Percentiles rank a stretch among this genome's conserved stretches.
These are phyloP conservation scores for Beroe forskalii DNA, from an alignment of 37 sponge, comb jelly and placozoan genomes.

Conservation along the genomic window DNA sequence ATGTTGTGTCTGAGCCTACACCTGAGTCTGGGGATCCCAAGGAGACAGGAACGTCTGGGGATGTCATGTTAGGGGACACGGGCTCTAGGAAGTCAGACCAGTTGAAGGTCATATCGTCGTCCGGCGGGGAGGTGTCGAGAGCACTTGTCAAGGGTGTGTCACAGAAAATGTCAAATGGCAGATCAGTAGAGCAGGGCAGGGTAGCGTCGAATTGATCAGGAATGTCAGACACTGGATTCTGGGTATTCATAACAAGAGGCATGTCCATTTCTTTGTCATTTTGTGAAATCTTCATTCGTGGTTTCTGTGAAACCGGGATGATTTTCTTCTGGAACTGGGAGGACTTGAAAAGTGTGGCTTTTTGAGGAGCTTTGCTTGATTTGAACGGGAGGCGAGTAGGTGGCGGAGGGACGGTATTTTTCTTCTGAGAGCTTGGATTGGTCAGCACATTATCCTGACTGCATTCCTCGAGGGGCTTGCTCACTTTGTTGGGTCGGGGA, in stretches of 20 bases:
- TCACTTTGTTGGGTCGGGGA: background rate
- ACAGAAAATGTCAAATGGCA: background rate
- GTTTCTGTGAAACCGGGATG: too few relatives aligned
- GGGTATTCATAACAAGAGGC: too few relatives aligned
- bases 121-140: background rate
- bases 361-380: background rate
- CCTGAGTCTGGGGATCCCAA: constrained; percentile 21
- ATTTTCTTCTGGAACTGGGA: background rate
- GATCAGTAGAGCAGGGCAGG: background rate
- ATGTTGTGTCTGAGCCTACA: background rate
- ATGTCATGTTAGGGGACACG: background rate
- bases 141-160: background rate
- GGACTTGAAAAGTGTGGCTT: too few relatives aligned
- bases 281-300: too few relatives aligned
- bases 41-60: background rate
- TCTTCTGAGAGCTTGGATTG: background rate
- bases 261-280: too few relatives aligned
- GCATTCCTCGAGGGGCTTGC: background rate
- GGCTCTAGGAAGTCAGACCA: background rate
- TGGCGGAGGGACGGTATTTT: background rate
- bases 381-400: too few relatives aligned
- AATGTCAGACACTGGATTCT: background rate
- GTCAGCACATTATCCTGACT: background rate
- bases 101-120: background rate
- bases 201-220: too few relatives aligned